Evolutionary conservation across 1,140 invertebrate species (phyloP), one percentile per base, ranked within the genome.

Genomic region (Globodera ellingtonae): DNA sequence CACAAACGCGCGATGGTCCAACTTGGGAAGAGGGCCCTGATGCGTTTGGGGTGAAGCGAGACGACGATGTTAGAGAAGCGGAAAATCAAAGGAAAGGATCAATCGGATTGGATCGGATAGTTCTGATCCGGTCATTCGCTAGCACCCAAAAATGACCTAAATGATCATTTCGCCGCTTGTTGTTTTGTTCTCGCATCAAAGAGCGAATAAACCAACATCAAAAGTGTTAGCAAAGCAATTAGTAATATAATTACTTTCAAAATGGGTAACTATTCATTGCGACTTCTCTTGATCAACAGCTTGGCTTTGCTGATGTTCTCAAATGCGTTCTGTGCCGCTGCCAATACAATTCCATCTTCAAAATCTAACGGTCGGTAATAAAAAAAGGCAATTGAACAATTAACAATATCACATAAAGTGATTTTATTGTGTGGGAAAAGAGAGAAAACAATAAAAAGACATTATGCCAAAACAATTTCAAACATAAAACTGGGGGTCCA

Each of bases 41-140:
- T 77, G 75, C 65, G 75, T 50, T 67, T 77, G 62, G 75, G 75
- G n/a, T 62, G 65, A 75, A 75, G 15, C 10, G 65, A 77, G 24
- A 47, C 66, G 46, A 24, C 52, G 21, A 35, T 52, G 66, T 44
- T 21, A 67, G 35, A 8, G 67, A 21, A 10, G 67, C 67, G 67
- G 13, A 47, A 70, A 70, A 67, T 21, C 67, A 24, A 47, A 35
- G 5, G 35, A 44, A 21, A 70, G 24, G 24, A 47, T 70, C n/a
- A 35, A 24, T 47, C 13, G 35, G 18, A 15, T 62, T 62, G 7
- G 50, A 52, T 52, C 6, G 5, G 35, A 35, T 35, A 35, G 35
- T 35, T 9, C 13, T 21, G 46, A 70, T 47, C 46, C 67, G 67
- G 10, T 47, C 67, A 70, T 24, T 70, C 67, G 24, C 2, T 13